Conservation (phyloP, 2,797 vertebrate genomes). For the Thamnophis elegans region DNA sequence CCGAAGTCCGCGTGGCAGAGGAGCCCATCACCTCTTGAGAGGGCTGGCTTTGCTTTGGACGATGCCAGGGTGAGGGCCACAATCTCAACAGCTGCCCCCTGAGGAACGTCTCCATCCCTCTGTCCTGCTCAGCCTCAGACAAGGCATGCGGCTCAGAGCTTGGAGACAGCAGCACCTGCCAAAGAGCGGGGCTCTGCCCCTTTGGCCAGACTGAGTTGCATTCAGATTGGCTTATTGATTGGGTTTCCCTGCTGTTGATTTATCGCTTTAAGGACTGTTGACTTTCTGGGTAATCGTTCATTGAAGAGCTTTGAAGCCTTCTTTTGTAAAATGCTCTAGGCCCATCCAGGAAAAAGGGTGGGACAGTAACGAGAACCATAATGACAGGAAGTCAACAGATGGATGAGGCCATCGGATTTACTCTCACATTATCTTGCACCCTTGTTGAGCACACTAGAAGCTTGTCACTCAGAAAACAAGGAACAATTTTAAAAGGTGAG, state of each 20-base stretch:
- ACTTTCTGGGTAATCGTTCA: neutral
- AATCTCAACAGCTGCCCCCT: neutral
- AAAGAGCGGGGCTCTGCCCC: neutral
- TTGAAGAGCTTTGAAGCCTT: too few species aligned
- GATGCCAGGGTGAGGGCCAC: neutral
- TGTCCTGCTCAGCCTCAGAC: neutral
- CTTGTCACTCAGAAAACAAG: neutral
- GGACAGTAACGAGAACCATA: neutral
- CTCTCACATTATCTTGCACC: too few species aligned
- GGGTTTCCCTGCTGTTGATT: neutral
- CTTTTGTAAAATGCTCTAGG: neutral
- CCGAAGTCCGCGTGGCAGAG: accelerated
- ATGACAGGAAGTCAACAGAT: neutral
- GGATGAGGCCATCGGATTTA: neutral
- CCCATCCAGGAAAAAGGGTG: neutral
- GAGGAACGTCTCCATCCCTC: neutral
- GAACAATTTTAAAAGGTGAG: neutral
- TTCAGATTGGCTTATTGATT: neutral
- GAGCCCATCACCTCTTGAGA: too few species aligned
- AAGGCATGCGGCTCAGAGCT: neutral
- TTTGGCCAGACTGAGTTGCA: neutral
- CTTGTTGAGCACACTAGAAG: neutral
- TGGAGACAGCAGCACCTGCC: neutral
- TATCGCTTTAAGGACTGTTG: neutral
- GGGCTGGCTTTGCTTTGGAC: neutral